These are phyloP conservation scores for Donacobius atricapilla DNA, from an alignment of 2,113 vertebrate genomes.

Conservation along the genomic window DNA sequence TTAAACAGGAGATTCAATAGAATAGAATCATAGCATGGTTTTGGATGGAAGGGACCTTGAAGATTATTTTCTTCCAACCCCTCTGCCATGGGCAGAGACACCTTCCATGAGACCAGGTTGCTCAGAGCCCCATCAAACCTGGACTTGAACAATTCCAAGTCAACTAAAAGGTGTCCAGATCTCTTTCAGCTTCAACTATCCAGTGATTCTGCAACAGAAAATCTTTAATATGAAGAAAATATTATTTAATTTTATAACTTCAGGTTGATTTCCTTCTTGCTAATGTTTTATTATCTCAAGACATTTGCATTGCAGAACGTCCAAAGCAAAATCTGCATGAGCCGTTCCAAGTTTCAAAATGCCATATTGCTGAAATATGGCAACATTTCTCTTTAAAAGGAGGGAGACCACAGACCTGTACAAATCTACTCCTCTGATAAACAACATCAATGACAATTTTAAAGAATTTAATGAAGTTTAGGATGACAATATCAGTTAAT, in stretches of 20 bases:
- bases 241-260: not conserved
- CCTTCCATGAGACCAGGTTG: not conserved
- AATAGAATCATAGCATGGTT: not conserved
- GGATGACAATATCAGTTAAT: conserved; percentile 2
- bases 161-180: not conserved
- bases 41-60: not conserved
- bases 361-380: not conserved
- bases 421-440: not conserved
- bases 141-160: not conserved
- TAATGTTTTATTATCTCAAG: not conserved
- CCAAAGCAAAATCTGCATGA: not conserved
- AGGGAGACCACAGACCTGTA: not conserved
- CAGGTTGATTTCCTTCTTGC: not conserved
- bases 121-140: not conserved
- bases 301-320: not conserved
- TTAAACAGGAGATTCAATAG: not conserved
- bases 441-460: not conserved
- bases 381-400: not conserved
- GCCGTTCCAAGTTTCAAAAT: not conserved
- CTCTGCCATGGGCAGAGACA: not conserved
- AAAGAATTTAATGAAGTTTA: not conserved
- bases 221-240: not conserved
- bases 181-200: not conserved
- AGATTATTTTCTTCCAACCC: not conserved
- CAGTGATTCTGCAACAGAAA: not conserved